These are phyloP conservation scores for Caenorhabditis tropicalis DNA, from an alignment of 1,140 invertebrate genomes.

Conservation along the genomic window DNA sequence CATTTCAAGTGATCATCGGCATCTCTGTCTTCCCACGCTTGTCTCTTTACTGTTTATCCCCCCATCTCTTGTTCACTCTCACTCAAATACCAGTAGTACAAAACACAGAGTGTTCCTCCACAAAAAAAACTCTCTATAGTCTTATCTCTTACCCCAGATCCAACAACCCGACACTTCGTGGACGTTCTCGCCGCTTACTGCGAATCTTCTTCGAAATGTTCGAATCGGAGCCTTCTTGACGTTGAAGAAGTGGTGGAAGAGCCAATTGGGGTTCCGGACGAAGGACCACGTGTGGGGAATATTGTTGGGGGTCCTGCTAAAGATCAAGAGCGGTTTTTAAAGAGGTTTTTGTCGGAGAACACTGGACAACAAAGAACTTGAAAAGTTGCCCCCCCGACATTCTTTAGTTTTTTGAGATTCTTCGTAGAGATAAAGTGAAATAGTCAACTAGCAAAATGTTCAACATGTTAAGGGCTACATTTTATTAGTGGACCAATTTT, in stretches of 20 bases:
- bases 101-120: conserved; percentile 20
- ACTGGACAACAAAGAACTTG: too few species aligned
- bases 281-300: conserved; percentile 12
- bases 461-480: too few species aligned
- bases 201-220: conserved; percentile 49
- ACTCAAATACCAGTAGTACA: conserved; percentile 9
- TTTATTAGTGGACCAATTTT: too few species aligned
- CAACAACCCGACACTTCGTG: conserved; percentile 37
- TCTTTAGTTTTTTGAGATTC: background rate
- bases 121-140: background rate
- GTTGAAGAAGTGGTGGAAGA: conserved; percentile 38
- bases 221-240: conserved; percentile 48
- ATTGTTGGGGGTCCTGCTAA: conserved; percentile 5
- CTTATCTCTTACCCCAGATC: conserved; percentile 38
- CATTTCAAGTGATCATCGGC: conserved; percentile 39
- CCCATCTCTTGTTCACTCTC: background rate
- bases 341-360: conserved; percentile 1
- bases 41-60: conserved; percentile 10
- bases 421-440: background rate
- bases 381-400: too few species aligned
- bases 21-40: conserved; percentile 15
- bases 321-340: conserved; percentile 18
- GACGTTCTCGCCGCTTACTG: conserved; percentile 43
- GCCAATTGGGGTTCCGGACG: conserved; percentile 48
- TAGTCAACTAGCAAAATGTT: too few species aligned